phyloP scores from a whole-genome alignment of 2,113 vertebrate genomes.

The Acanthochromis polyacanthus region DNA sequence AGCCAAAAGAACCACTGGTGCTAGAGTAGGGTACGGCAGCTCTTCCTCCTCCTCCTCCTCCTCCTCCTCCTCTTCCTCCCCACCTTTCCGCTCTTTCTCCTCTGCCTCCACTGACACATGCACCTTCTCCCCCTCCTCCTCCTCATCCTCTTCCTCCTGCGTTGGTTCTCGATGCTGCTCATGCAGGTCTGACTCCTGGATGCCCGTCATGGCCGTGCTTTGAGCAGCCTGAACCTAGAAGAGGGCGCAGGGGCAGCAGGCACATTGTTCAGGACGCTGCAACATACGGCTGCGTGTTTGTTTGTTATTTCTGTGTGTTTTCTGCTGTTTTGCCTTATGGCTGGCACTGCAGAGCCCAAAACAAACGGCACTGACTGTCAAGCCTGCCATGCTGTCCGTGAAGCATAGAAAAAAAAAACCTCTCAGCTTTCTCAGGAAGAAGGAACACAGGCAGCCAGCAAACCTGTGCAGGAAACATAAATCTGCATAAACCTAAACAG shows the following conservation, averaged over 20 bases:
- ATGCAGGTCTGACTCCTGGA: conserved; percentile 85
- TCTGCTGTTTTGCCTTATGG: conserved; percentile 25
- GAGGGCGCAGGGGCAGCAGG: conserved; percentile 36
- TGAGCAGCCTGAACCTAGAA: conserved; percentile 84
- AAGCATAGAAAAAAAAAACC: conserved; percentile 36
- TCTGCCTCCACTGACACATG: conserved; percentile 79
- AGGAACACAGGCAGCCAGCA: conserved; percentile 2
- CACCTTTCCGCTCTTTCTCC: conserved; percentile 84
- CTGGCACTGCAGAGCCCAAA: conserved; percentile 37
- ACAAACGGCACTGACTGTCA: conserved; percentile 32
- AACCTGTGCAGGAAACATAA: conserved; percentile 48
- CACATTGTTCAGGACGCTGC: conserved; percentile 21
- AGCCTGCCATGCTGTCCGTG: conserved; percentile 12
- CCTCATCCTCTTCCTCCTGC: conserved; percentile 69
- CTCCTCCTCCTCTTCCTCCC: conserved; percentile 69
- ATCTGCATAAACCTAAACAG: conserved; percentile 46
- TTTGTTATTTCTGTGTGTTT: not conserved
- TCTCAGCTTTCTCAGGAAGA: conserved; percentile 5
- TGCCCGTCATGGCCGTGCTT: conserved; percentile 90
- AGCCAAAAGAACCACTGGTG: conserved; percentile 95
- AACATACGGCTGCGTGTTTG: conserved; percentile 17
- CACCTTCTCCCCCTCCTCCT: conserved; percentile 78
- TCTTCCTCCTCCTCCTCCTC: conserved; percentile 85
- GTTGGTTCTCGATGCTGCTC: conserved; percentile 83
- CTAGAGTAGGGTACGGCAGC: conserved; percentile 92